Percentiles rank a stretch among this genome's conserved stretches.
Evolutionary conservation across 2,797 vertebrate species (phyloP).

Genomic region (Pelodytes ibericus): DNA sequence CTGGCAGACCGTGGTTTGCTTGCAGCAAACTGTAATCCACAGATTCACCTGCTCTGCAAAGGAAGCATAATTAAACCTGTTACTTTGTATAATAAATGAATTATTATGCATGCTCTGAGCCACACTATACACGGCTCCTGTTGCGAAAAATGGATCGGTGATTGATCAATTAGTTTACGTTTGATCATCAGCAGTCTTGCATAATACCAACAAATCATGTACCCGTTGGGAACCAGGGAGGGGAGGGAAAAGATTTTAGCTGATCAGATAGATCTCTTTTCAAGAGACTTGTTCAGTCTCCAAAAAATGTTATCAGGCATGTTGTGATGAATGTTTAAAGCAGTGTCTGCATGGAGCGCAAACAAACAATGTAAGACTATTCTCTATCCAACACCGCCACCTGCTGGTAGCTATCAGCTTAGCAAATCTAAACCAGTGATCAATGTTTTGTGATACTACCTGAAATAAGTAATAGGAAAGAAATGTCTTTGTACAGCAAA

Average conservation of each 20-base stretch:
- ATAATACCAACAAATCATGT: neutral
- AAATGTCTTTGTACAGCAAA: no score
- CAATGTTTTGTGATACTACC: no score
- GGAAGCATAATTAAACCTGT: constrained; percentile 15
- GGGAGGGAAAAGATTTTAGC: constrained; percentile 7
- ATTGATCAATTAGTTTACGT: constrained; percentile 31
- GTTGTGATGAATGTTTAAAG: constrained; percentile 34
- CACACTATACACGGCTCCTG: neutral
- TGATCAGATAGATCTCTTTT: constrained; percentile 43
- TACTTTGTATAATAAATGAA: constrained; percentile 6
- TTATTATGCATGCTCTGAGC: constrained; percentile 26
- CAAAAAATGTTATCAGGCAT: constrained; percentile 20
- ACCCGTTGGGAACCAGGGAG: constrained; percentile 1
- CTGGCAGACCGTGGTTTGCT: neutral
- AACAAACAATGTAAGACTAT: neutral
- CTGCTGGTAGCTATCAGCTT: constrained; percentile 22
- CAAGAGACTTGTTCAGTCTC: constrained; percentile 26
- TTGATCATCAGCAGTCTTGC: constrained; percentile 38
- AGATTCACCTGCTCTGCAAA: neutral
- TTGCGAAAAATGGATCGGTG: constrained; percentile 1
- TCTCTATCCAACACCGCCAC: constrained; percentile 45
- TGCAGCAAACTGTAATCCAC: neutral
- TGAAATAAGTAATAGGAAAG: no score
- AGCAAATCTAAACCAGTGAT: no score
- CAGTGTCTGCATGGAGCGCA: constrained; percentile 1